These are phyloP conservation scores for Pitangus sulphuratus DNA, from an alignment of 2,797 vertebrate species.

Conservation along the genomic window DNA sequence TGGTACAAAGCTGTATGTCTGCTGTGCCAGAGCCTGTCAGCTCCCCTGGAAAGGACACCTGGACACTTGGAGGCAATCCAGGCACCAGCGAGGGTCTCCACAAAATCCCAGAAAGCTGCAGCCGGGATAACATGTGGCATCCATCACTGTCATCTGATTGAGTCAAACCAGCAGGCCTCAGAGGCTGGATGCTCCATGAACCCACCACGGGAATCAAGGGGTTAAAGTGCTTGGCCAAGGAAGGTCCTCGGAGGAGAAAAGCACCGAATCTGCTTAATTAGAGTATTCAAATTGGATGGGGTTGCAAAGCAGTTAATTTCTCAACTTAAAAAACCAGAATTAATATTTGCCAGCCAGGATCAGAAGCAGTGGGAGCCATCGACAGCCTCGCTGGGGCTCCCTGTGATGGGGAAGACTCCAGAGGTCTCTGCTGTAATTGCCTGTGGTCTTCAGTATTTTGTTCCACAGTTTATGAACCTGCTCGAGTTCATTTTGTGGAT, in stretches of 20 bases:
- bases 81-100: neutral
- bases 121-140: neutral
- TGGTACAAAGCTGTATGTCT: neutral
- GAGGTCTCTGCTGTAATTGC: neutral
- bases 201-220: neutral
- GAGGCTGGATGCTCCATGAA: neutral
- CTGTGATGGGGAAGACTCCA: neutral
- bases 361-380: neutral
- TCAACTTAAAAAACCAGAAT: neutral
- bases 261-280: neutral
- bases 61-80: constrained; percentile 15
- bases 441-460: neutral
- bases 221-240: neutral
- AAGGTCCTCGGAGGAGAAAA: neutral
- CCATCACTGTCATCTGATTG: rapidly evolving
- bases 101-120: neutral
- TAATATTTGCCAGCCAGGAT: neutral
- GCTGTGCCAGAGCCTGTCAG: neutral
- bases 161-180: neutral
- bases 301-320: constrained; percentile 15
- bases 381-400: neutral
- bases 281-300: neutral
- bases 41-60: constrained; percentile 17
- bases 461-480: neutral
- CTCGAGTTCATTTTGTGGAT: neutral